Base-by-base conservation (phyloP, 2,888 invertebrate genomes). In the Epinotia demarniana region DNA sequence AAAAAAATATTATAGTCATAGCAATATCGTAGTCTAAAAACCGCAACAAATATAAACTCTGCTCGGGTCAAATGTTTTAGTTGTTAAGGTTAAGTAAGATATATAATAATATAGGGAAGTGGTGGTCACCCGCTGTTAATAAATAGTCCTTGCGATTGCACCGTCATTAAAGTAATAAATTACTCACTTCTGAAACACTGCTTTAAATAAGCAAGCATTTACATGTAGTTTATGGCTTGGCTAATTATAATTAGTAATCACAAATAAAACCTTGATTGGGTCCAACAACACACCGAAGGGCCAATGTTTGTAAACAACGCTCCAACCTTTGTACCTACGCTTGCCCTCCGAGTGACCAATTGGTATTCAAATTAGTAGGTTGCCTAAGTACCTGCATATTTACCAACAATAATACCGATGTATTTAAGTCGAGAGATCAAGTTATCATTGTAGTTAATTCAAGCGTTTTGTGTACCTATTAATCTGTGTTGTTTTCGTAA, bases 401-500 rank as follows among this genome's bases (percentile, higher is more conserved):
- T 33, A 43, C 62, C 67, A 81, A 78, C 72, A 79, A 80, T 78
- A 78, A 83, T 78, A 80, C 78, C 79, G 4, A 53, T 53, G 13
- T 8, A 53, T 5, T 53, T 53, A 53, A 53, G 53, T 43, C 67
- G 67, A 79, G 79, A 81, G 79, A 84, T 82, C 81, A 81, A 81
- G 13, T 83, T 82, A 75, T 72, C 23, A 74, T 76, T 74, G 82
- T 81, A 85, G 83, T 82, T 80, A 84, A 86, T 85, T 87, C 87
- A 89, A 89, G 87, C 87, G 79, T 83, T 81, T 77, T 79, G 61
- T 75, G 79, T 66, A 66, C 49, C 66, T 84, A 84, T 82, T 83
- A 85, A 83, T 85, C 85, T 86, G 87, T 83, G 80, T 86, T 86
- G 84, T 89, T 89, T 89, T 89, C 81, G 83, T 82, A 87, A 88